These are phyloP conservation scores for Spongia lamella DNA, from an alignment of 37 sponge, comb jelly and placozoan species.

Conservation along the genomic window DNA sequence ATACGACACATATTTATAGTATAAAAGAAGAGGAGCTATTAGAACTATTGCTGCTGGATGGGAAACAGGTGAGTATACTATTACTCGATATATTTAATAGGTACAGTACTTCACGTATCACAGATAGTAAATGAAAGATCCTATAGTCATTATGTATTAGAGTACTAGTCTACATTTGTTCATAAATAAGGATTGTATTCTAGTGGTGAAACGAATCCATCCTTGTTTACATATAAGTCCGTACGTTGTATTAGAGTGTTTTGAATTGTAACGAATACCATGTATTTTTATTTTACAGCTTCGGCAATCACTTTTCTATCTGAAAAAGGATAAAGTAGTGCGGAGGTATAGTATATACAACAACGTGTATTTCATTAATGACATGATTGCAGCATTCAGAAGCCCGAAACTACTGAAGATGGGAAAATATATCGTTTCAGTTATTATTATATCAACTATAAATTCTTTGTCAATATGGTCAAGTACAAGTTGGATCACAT, in stretches of 20 bases:
- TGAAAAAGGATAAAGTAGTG: conserved; percentile 78
- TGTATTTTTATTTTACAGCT: conserved; percentile 43
- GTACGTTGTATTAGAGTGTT: too few species aligned
- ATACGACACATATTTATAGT: not conserved
- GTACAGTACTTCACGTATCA: too few species aligned
- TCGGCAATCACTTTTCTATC: conserved; percentile 34
- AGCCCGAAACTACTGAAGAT: conserved; percentile 46
- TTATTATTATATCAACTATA: conserved; percentile 92
- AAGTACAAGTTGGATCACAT: conserved; percentile 88
- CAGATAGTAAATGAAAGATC: too few species aligned
- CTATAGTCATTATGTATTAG: too few species aligned
- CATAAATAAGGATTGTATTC: too few species aligned
- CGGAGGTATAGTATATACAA: conserved; percentile 43
- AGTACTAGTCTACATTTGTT: too few species aligned
- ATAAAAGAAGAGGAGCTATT: conserved; percentile 56
- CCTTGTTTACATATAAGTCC: too few species aligned
- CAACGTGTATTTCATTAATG: not conserved
- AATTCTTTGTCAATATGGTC: conserved; percentile 89
- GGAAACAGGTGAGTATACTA: conserved; percentile 15
- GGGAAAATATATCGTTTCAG: conserved; percentile 13
- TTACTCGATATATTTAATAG: not conserved
- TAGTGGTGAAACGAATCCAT: too few species aligned
- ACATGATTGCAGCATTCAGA: conserved; percentile 29
- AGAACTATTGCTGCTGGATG: conserved; percentile 44
- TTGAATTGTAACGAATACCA: too few species aligned